Base-by-base conservation (phyloP, 2,888 invertebrate species). In the Pecten maximus region DNA sequence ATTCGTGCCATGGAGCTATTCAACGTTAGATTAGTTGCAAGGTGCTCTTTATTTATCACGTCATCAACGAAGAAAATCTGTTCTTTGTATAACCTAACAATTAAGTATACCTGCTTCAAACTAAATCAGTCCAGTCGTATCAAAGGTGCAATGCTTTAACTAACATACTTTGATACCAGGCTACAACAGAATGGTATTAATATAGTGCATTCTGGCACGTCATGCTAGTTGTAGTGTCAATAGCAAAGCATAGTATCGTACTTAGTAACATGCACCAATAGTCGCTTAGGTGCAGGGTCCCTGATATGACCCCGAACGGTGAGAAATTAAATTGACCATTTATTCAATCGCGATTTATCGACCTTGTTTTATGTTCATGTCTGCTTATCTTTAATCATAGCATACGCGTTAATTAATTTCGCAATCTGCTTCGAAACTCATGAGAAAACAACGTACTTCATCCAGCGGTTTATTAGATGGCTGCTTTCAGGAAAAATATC, bases 101-200 rank as follows among this genome's bases (percentile, higher is more conserved):
- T 74, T 74, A 74, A 6, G 74, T 74, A 35, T 74, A 74, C 60
- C 12, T 74, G 60, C 60, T 74, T 74, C n/a, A 74, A n/a, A 74
- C n/a, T n/a, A 15, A 3, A 74, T 28, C 60, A 74, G 28, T 74
- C 60, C 6, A 12, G 60, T 74, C 3, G n/a, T 74, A 28, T 74
- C 60, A 74, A 74, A 74, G 74, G 35, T 74, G 35, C 35, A 74
- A 74, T 74, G 74, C 74, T 35, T 74, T 28, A 74, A 6, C 28
- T 35, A 35, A 23, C 74, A 74, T 0, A 35, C 35, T 74, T 74
- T 74, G 74, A 28, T 74, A 74, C 74, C 16, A 1, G 54, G 10
- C 2, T 74, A 28, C 35, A 35, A 74, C 10, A 35, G 74, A 10
- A 10, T 35, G 35, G 3, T 74, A 35, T 74, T 4, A 28, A 28